Evolutionary conservation across 2,888 invertebrate genomes (phyloP).

Genomic region (Cepaea hortensis): DNA sequence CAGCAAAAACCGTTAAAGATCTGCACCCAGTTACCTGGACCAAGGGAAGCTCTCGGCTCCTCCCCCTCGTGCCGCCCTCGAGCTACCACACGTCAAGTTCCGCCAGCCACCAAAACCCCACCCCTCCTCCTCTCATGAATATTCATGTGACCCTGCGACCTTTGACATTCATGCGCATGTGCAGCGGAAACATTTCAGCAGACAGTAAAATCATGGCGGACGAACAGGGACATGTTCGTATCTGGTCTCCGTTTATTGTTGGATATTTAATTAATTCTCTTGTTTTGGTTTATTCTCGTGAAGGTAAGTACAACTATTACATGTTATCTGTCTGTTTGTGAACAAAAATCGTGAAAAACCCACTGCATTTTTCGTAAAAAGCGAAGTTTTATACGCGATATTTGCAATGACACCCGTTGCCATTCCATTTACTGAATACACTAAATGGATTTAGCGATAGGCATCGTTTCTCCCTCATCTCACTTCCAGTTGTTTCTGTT

Average conservation of each 20-base stretch:
- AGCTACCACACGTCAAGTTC: conserved; percentile 17
- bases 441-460: too few species aligned
- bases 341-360: too few species aligned
- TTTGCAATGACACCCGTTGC: too few species aligned
- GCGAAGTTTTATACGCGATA: too few species aligned
- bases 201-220: conserved; percentile 54
- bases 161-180: conserved; percentile 45
- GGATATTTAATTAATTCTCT: conserved; percentile 51
- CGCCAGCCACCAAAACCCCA: conserved; percentile 21
- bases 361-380: too few species aligned
- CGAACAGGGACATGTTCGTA: conserved; percentile 46
- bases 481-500: too few species aligned
- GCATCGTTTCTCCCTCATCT: too few species aligned
- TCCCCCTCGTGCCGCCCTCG: conserved; percentile 10
- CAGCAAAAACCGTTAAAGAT: too few species aligned
- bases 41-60: neutral
- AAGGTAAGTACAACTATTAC: conserved; percentile 45
- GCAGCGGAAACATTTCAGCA: conserved; percentile 34
- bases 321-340: neutral
- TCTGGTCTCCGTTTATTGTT: conserved; percentile 50
- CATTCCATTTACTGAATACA: too few species aligned
- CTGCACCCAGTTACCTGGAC: neutral
- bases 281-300: conserved; percentile 49
- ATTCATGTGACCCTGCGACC: conserved; percentile 39
- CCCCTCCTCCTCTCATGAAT: conserved; percentile 29